Base-by-base conservation (phyloP, 2,797 vertebrate genomes). In the Onychomys torridus region DNA sequence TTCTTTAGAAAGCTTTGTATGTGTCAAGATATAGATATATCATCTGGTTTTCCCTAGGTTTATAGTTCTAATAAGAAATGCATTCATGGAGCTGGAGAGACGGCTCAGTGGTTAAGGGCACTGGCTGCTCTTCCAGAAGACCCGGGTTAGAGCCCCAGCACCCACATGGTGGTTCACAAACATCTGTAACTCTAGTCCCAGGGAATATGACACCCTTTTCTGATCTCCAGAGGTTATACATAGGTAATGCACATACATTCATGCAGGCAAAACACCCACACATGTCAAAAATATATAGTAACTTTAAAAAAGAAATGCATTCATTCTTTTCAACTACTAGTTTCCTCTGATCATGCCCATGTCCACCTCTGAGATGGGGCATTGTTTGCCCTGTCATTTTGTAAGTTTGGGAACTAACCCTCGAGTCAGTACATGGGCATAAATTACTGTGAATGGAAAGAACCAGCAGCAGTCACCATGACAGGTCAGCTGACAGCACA, bases 361-460 rank as follows among this genome's bases (percentile, higher is more conserved):
- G 76, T 94, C 75, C 77, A 94, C 95, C 43, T 91, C 59, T 76
- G 71, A 96, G 81, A 73, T 0, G 77, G 46, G n/a, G 77, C 81
- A 93, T 69, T 71, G 81, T 34, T 19, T 94, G 73, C 34, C 67
- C 19, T 89, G 71, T 86, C 17, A 59, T 4, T 82, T 67, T 94
- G 0, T 55, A 76, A 88, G 49, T 86, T 82, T 89, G 86, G 77
- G 46, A 97, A 89, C 79, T 91, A 95, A 93, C 88, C 2, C 75
- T 1, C 61, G 43, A 71, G 63, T 52, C 52, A 75, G 75, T 49
- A 34, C 23, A 63, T 11, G 1, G 49, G 29, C 27, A 32, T 27
- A 93, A 83, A 77, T 46, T 82, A 82, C 37, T 77, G 73, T 9
- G 85, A 87, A 92, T 52, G 16, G 93, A 91, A 29, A 94, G 67